These are phyloP conservation scores for Drosophila mayaguana DNA, from an alignment of 2,888 invertebrate species.

Conservation along the genomic window DNA sequence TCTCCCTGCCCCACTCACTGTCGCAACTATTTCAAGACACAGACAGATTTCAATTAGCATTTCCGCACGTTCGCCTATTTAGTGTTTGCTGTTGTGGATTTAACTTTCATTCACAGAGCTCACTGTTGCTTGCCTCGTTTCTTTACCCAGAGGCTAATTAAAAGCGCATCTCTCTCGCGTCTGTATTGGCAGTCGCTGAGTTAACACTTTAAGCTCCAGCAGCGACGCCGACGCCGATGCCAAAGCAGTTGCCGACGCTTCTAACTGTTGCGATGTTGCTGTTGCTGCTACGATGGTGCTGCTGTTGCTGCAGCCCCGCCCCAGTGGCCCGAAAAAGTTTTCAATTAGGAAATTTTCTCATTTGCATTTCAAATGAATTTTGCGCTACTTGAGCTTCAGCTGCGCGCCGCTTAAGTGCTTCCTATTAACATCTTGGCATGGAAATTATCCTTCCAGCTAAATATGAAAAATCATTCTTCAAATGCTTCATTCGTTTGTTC, in stretches of 20 bases:
- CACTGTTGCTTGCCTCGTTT: slow-evolving; percentile 18
- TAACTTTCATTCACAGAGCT: slow-evolving; percentile 36
- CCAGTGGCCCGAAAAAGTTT: slow-evolving; percentile 58
- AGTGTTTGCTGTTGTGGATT: slow-evolving; percentile 40
- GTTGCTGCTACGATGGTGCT: neutral
- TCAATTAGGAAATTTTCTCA: slow-evolving; percentile 74
- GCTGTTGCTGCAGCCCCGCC: neutral
- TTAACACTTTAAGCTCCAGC: slow-evolving; percentile 68
- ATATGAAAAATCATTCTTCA: slow-evolving; percentile 33
- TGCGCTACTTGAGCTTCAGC: slow-evolving; percentile 58
- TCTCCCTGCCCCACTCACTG: neutral
- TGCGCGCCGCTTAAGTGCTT: slow-evolving; percentile 59
- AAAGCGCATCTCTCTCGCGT: slow-evolving; percentile 63
- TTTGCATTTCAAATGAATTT: slow-evolving; percentile 77
- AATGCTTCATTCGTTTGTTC: slow-evolving; percentile 22
- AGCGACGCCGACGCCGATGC: slow-evolving; percentile 17
- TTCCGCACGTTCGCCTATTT: slow-evolving; percentile 70
- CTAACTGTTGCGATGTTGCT: slow-evolving; percentile 8
- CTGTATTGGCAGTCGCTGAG: slow-evolving; percentile 54
- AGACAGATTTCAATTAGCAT: slow-evolving; percentile 69
- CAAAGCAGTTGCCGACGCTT: slow-evolving; percentile 4
- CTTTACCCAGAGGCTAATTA: slow-evolving; percentile 56
- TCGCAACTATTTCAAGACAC: slow-evolving; percentile 33
- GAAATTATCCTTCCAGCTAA: slow-evolving; percentile 19
- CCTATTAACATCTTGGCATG: slow-evolving; percentile 53